Conservation (phyloP, 2,113 vertebrate genomes). For the Marmota monax region DNA sequence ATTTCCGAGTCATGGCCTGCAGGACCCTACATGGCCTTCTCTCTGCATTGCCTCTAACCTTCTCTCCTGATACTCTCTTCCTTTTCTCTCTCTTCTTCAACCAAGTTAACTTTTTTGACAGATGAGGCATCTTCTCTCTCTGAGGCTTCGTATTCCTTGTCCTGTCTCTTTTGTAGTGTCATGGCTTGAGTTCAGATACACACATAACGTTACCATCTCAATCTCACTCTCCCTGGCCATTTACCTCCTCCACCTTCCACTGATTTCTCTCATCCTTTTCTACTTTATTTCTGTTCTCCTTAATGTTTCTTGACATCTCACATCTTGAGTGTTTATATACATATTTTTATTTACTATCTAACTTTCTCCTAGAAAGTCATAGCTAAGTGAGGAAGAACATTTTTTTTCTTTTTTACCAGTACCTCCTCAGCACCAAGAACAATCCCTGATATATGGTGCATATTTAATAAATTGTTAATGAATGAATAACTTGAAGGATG, state of each 20-base stretch:
- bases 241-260: background rate
- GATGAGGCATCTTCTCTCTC: background rate
- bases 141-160: background rate
- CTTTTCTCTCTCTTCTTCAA: background rate
- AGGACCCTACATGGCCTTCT: background rate
- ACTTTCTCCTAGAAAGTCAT: background rate
- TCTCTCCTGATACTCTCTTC: background rate
- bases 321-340: background rate
- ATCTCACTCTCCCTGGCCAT: background rate
- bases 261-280: background rate
- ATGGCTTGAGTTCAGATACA: background rate
- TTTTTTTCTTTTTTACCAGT: background rate
- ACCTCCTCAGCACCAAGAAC: background rate
- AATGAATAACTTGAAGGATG: background rate
- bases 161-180: background rate
- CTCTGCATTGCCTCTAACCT: background rate
- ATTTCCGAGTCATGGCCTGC: fast-evolving
- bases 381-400: background rate
- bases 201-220: background rate
- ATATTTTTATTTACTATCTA: background rate
- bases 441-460: background rate
- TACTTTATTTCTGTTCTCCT: background rate
- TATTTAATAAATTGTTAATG: background rate
- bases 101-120: background rate
- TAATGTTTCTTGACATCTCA: background rate